phyloP scores from a whole-genome alignment of 2,797 vertebrate species.

The Hafferia zeledoni region DNA sequence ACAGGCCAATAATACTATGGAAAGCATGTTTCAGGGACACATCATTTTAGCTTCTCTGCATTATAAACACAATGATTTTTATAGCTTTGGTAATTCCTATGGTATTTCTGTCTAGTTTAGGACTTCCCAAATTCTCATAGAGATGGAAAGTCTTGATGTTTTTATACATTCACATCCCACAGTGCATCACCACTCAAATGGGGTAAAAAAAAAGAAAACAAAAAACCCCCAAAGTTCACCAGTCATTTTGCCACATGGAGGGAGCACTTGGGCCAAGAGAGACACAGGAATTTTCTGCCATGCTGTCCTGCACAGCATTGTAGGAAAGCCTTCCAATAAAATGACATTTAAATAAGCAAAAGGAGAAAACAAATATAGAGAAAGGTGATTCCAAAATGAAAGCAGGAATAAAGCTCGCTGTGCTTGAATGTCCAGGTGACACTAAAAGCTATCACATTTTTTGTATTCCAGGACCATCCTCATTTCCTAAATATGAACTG shows the following conservation, averaged over 20 bases:
- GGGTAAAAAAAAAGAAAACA: neutral
- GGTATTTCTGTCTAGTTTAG: neutral
- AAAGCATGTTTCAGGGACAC: neutral
- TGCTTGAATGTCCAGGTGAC: neutral
- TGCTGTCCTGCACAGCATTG: neutral
- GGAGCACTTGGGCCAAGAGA: neutral
- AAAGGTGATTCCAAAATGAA: constrained; percentile 8
- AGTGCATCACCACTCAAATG: neutral
- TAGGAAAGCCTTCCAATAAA: neutral
- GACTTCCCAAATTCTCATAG: neutral
- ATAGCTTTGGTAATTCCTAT: neutral
- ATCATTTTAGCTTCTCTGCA: neutral
- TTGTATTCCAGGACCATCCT: neutral
- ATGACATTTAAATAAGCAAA: neutral
- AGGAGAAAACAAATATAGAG: neutral
- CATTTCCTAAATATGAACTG: neutral
- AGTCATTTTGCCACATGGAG: neutral
- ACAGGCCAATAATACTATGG: neutral
- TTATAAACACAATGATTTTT: neutral
- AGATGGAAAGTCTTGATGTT: neutral
- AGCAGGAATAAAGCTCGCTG: neutral
- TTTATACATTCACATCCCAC: neutral
- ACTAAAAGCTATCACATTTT: neutral
- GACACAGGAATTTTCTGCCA: neutral
- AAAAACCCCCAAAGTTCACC: neutral